phyloP scores from a whole-genome alignment of 2,113 vertebrate species.

The cat (Felis catus) region F.catus_Fca126_mat1.0 CM031421.1:113013001-113013500 shows the following conservation, averaged over 20 bases:
- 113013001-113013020: too few species aligned
- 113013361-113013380: accelerated
- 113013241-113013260: accelerated
- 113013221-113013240: neutral
- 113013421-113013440: accelerated
- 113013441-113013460: accelerated
- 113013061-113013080: neutral
- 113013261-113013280: accelerated
- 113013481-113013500: too few species aligned
- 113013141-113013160: accelerated
- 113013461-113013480: too few species aligned
- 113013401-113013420: accelerated
- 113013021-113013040: accelerated
- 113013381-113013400: neutral
- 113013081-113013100: accelerated
- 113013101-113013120: accelerated
- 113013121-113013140: accelerated
- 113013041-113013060: accelerated
- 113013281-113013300: accelerated
- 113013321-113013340: accelerated
- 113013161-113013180: neutral
- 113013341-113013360: accelerated
- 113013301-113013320: neutral
- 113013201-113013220: neutral
- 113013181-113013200: neutral